phyloP scores from a whole-genome alignment of 1,140 invertebrate species.

The Oryctes rhinoceros region DNA sequence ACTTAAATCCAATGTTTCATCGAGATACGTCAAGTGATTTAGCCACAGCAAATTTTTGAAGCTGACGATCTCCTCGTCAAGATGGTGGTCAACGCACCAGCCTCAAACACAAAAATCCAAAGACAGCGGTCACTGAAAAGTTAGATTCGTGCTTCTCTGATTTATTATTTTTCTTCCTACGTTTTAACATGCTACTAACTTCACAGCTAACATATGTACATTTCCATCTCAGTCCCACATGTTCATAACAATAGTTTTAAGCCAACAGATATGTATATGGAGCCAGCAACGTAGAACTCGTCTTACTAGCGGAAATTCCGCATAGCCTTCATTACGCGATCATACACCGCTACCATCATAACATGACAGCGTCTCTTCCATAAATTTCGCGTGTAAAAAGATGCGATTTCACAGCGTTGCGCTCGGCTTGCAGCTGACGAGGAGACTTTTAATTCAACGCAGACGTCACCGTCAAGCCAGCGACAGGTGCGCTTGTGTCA shows the following conservation, averaged over 20 bases:
- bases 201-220: no score
- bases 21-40: no score
- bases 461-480: slow-evolving; percentile 22
- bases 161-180: no score
- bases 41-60: no score
- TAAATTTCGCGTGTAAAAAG: slow-evolving; percentile 37
- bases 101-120: no score
- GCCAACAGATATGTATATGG: neutral
- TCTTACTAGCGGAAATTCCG: neutral
- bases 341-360: neutral
- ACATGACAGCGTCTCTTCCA: neutral
- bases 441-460: slow-evolving; percentile 44
- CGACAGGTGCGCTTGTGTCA: no score
- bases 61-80: no score
- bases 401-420: slow-evolving; percentile 44
- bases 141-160: no score
- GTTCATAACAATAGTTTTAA: neutral
- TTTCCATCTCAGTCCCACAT: neutral
- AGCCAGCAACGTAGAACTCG: neutral
- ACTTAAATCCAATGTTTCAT: no score
- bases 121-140: no score
- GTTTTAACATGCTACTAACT: no score
- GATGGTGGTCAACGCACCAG: no score
- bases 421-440: slow-evolving; percentile 43
- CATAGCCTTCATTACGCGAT: slow-evolving; percentile 12